Evolutionary conservation across 2,888 invertebrate species (phyloP), one percentile per base, ranked within the genome.

Genomic region (Polymixis lichenea): DNA sequence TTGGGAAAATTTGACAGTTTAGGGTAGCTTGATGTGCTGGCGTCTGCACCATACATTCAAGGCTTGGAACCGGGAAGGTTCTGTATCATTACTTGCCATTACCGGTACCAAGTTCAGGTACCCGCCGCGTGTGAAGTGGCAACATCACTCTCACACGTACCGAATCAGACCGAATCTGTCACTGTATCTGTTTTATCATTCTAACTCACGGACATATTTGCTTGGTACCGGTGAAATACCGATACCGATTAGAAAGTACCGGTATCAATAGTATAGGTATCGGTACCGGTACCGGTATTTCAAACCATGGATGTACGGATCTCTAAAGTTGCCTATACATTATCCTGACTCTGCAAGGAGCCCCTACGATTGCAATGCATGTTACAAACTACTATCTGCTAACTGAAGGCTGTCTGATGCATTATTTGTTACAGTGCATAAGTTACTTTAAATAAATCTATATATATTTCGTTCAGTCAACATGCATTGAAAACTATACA

Each of bases 391-490:
- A 13, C 43, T 46, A 46, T 46, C 43, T 46, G 43, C 43, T 43
- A 11, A 46, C 43, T 46, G 11, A 28, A 69, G 1, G n/a, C 3
- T 51, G n/a, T 38, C 32, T 64, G 6, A 38, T 51, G 51, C 9
- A 49, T 25, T 22, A 19, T 15, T n/a, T 55, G n/a, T n/a, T n/a
- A 13, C n/a, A 56, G 55, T 49, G 56, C 49, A 69, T 28, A 60
- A 43, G 17, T 1, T 9, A 7, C 28, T 53, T 46, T 43, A 58
- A 2, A 28, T 43, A 43, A 56, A 46, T 22, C 28, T 28, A 61
- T 13, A 43, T 6, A 15, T 69, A 22, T 43, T 56, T 77, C 72
- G 28, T 75, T 65, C 75, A 58, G 51, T 19, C 81, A 82, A 72
- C 22, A 51, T 67, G 67, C 55, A 76, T 28, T 61, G 13, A 73